Conservation (phyloP, 2,888 invertebrate genomes). For the Ophion slaviceki region DNA sequence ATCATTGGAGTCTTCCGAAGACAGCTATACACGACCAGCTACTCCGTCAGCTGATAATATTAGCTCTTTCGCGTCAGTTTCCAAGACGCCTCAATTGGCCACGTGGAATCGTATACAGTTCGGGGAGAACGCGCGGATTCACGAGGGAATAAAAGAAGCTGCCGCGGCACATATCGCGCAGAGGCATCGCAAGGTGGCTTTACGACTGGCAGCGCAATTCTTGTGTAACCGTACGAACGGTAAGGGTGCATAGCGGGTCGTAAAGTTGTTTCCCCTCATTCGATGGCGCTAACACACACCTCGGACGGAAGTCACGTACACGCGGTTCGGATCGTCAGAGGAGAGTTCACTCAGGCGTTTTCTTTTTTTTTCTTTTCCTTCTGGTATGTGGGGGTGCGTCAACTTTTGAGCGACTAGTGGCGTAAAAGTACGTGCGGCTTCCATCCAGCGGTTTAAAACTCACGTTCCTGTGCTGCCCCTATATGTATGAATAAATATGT, state of each 20-base stretch:
- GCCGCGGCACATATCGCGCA: slow-evolving; percentile 27
- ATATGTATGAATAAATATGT: too few species aligned
- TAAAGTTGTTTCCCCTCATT: slow-evolving; percentile 33
- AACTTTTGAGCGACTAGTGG: slow-evolving; percentile 10
- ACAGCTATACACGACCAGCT: not conserved
- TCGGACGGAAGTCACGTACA: slow-evolving; percentile 30
- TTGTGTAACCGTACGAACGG: slow-evolving; percentile 27
- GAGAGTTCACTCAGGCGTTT: slow-evolving; percentile 27
- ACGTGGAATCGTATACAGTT: not conserved
- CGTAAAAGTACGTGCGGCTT: slow-evolving; percentile 20
- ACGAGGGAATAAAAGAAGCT: slow-evolving; percentile 26
- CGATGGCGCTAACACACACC: slow-evolving; percentile 19
- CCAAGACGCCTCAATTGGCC: not conserved
- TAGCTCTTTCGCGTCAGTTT: not conserved
- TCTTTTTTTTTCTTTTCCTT: slow-evolving; percentile 9
- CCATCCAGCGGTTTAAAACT: slow-evolving; percentile 4
- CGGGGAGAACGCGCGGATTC: not conserved
- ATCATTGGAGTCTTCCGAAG: not conserved
- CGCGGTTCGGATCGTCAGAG: not conserved
- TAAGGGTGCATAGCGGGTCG: slow-evolving; percentile 14
- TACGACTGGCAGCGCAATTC: slow-evolving; percentile 42
- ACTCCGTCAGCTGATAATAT: not conserved
- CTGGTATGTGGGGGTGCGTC: slow-evolving; percentile 15
- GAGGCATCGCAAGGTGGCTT: slow-evolving; percentile 25
- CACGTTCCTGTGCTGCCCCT: not conserved